phyloP scores from a whole-genome alignment of 2,888 invertebrate genomes.

The Protodeltote pygarga region DNA sequence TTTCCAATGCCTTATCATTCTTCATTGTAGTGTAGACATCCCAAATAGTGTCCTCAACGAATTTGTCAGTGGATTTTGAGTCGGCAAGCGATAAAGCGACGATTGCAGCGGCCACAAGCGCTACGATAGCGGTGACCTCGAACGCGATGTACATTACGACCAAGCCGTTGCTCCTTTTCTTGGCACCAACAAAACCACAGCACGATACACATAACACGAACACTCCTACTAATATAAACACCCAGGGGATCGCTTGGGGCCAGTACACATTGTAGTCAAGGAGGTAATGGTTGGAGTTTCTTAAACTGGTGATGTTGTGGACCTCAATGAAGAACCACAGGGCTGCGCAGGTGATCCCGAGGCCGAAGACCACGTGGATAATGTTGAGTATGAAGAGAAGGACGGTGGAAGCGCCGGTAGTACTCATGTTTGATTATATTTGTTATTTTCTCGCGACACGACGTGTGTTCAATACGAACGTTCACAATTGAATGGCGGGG shows the following conservation, averaged over 20 bases:
- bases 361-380: conserved; percentile 62
- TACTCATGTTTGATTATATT: conserved; percentile 48
- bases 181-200: conserved; percentile 73
- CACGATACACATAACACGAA: conserved; percentile 67
- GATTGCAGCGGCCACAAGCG: conserved; percentile 61
- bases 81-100: conserved; percentile 74
- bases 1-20: conserved; percentile 59
- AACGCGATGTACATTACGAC: conserved; percentile 63
- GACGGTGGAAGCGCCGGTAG: conserved; percentile 49
- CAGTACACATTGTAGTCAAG: conserved; percentile 80
- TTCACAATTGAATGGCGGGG: conserved; percentile 69
- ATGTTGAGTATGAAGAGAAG: conserved; percentile 66
- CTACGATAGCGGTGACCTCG: conserved; percentile 60
- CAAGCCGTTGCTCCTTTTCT: conserved; percentile 63
- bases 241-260: conserved; percentile 81
- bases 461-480: conserved; percentile 42
- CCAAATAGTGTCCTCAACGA: conserved; percentile 77
- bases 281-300: conserved; percentile 76
- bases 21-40: conserved; percentile 74
- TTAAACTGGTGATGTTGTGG: conserved; percentile 63
- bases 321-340: conserved; percentile 77
- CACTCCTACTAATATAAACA: conserved; percentile 71
- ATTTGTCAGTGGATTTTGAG: conserved; percentile 67
- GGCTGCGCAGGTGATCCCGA: conserved; percentile 64
- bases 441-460: conserved; percentile 28